Evolutionary conservation across 2,113 vertebrate genomes (phyloP), one percentile per base, ranked within the genome.

Genomic region (Scopus umbretta): DNA sequence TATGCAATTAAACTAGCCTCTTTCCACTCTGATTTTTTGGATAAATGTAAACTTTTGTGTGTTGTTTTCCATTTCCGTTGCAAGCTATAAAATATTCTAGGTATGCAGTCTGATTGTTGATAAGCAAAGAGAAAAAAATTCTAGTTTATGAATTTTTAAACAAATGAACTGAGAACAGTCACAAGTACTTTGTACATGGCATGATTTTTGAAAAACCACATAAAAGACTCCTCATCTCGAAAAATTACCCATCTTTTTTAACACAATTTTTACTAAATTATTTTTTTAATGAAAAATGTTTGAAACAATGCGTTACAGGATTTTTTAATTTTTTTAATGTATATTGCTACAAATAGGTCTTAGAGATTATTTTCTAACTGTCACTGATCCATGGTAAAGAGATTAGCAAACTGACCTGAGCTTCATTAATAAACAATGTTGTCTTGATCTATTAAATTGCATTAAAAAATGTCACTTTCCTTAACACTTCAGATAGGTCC

Each of bases 91-190:
- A 76, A 56, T 80, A 89, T 73, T 83, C 63, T 80, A 91, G 18
- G 18, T 65, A 80, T 65, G 49, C 11, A 73, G 16, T 38, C 26
- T 27, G 34, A 65, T 34, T 88, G 36, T 56, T 85, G 67, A 65
- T 88, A 83, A 71, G 34, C 16, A 88, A 90, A 32, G 21, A 88
- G 50, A 91, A 94, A 86, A 36, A 76, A 91, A 70, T n/a, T 88
- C 58, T 91, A 23, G 49, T 65, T 91, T 76, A 96, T 92, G 20
- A 95, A 92, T 80, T 94, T 92, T 96, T 92, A 86, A 96, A 73
- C 30, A 86, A 88, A 63, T 75, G 22, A 88, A 47, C 26, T 52
- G 14, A 49, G 67, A 91, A 73, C 26, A 80, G 58, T 38, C 58
- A 68, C 53, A 80, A 78, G 12, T 15, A 73, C 16, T 80, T 91